Base-by-base conservation (phyloP, 2,797 vertebrate species). In the Cirrhinus mrigala region DNA sequence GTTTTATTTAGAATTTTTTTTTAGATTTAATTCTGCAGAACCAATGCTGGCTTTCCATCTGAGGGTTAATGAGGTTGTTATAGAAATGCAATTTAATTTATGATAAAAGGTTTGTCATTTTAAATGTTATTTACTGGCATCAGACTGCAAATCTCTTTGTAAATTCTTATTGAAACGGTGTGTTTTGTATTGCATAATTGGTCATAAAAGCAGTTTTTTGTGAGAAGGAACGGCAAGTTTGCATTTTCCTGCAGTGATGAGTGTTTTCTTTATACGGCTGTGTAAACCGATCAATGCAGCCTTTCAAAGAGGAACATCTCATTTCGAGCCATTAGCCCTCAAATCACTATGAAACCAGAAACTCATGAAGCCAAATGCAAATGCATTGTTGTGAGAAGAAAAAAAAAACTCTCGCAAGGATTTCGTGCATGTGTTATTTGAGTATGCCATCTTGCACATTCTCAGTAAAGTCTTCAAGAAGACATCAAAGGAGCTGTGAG, bases 211-310 rank as follows among this genome's bases (percentile, higher is more conserved):
- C 50, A 54, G 18, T 27, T 29, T 29, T 33, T 7, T n/a, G 20
- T 52, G 50, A 54, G 3, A 75, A 20, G 73, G 10, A 75, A 12
- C 33, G 33, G 3, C 1, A 0, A 40, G 50, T 54, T 54, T 75
- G 73, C 27, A 5, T 78, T n/a, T 22, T 50, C 40, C 78, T 22
- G 16, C 16, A 79, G 77, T 0, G 10, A 48, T 64, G 40, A 15
- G 24, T 68, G 44, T 80, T 64, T 74, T 52, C 71, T 27, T 10
- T 44, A 33, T 22, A 54, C 73, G 54, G 27, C 50, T 37, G 52
- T 80, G 48, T 60, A 81, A 69, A 86, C 79, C 44, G 24, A 86
- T 86, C 79, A 82, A 69, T 50, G 76, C 50, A 50, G 27, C 14
- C 83, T 85, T 69, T 85, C 68, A 48, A 6, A 15, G 14, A 44